Percentiles rank a stretch among this genome's conserved stretches.
Evolutionary conservation across 2,113 vertebrate species (phyloP).

Genomic region (Psettodes erumei): DNA sequence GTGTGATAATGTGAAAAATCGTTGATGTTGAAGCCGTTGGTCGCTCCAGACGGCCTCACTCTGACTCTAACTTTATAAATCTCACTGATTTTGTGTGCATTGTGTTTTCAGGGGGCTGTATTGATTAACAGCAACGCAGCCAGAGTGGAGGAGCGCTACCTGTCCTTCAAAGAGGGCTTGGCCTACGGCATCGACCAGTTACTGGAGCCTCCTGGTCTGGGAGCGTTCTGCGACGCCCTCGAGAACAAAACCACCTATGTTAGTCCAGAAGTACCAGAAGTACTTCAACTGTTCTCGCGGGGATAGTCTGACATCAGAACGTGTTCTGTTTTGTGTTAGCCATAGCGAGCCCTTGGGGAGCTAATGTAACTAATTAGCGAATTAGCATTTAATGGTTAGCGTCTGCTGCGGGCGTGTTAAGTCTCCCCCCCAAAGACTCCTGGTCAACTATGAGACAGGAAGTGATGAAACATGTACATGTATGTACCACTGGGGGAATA

Average conservation of each 20-base stretch:
- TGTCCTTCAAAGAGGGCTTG: constrained; percentile 88
- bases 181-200: constrained; percentile 91
- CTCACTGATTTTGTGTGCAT: not conserved
- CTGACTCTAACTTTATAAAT: not conserved
- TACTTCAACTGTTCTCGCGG: too few relatives aligned
- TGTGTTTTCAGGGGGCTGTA: constrained; percentile 85
- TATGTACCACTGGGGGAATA: too few relatives aligned
- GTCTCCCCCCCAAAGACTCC: too few relatives aligned
- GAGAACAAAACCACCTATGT: constrained; percentile 67
- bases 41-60: too few relatives aligned
- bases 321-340: too few relatives aligned
- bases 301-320: too few relatives aligned
- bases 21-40: too few relatives aligned
- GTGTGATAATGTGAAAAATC: not conserved
- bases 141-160: constrained; percentile 85
- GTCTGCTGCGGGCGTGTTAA: too few relatives aligned
- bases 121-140: constrained; percentile 83
- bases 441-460: not conserved
- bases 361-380: not conserved
- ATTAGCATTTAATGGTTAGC: too few relatives aligned
- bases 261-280: too few relatives aligned
- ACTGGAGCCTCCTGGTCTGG: constrained; percentile 91
- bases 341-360: too few relatives aligned
- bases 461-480: too few relatives aligned
- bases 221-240: constrained; percentile 89